Conservation (phyloP, 2,888 invertebrate species). For the Parapristionchus giblindavisi region DNA sequence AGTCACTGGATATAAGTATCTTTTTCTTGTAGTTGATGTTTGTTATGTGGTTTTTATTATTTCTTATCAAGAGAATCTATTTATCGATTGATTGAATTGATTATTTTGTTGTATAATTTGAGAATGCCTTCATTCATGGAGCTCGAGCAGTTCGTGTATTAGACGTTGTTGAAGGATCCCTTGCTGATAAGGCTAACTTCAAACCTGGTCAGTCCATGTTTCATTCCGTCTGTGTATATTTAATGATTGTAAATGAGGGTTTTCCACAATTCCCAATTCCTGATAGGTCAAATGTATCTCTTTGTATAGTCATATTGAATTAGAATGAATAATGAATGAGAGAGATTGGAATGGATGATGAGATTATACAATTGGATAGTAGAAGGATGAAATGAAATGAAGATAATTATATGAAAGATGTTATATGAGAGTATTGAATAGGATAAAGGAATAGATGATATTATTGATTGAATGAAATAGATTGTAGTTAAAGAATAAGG, state of each 20-base stretch:
- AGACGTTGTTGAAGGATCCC: conserved; percentile 54
- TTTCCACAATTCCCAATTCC: too few species aligned
- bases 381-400: not conserved
- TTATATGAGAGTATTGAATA: too few species aligned
- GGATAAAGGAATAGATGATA: too few species aligned
- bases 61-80: not conserved
- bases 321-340: conserved; percentile 22
- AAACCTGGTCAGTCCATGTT: conserved; percentile 46
- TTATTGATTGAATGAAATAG: too few species aligned
- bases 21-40: not conserved
- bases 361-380: not conserved
- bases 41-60: not conserved
- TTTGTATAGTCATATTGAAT: not conserved
- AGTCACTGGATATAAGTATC: too few species aligned
- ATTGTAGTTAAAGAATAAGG: too few species aligned
- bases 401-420: too few species aligned
- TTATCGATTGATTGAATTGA: not conserved
- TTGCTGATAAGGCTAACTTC: conserved; percentile 62
- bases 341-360: too few species aligned
- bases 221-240: too few species aligned
- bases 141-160: conserved; percentile 52
- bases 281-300: too few species aligned
- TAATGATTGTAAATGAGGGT: too few species aligned
- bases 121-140: conserved; percentile 40
- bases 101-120: not conserved